A percentile compares a stretch with the other conserved stretches of the same genome.
Conservation (phyloP, 2,888 invertebrate species). For the Orgyia antiqua region DNA sequence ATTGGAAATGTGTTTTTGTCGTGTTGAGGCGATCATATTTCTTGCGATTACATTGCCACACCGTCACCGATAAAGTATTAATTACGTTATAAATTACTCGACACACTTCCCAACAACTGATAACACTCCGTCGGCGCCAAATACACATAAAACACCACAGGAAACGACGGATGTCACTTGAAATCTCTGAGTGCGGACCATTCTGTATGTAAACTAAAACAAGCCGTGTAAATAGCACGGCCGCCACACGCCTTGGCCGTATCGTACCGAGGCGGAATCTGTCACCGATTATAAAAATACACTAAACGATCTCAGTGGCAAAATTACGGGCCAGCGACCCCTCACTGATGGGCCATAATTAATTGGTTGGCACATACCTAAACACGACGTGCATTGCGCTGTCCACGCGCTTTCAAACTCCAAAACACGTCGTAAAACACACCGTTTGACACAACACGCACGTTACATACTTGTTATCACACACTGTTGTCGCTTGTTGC, state of each 20-base stretch:
- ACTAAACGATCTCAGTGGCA: constrained; percentile 47
- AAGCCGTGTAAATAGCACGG: constrained; percentile 31
- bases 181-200: constrained; percentile 28
- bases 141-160: constrained; percentile 45
- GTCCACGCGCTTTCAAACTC: constrained; percentile 59
- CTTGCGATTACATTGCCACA: constrained; percentile 33
- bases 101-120: constrained; percentile 63
- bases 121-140: constrained; percentile 55
- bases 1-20: too few species aligned
- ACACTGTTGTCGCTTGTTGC: constrained; percentile 70
- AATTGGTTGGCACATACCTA: constrained; percentile 72
- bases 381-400: constrained; percentile 69
- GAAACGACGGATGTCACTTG: constrained; percentile 43
- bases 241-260: constrained; percentile 26
- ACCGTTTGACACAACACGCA: constrained; percentile 67
- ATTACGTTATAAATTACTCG: constrained; percentile 72
- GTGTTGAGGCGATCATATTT: constrained; percentile 37
- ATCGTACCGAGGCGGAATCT: constrained; percentile 33
- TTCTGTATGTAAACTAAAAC: constrained; percentile 33
- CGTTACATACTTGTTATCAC: constrained; percentile 72
- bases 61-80: constrained; percentile 63
- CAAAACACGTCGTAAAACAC: constrained; percentile 66
- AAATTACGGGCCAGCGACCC: constrained; percentile 65
- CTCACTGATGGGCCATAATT: constrained; percentile 70
- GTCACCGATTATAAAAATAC: constrained; percentile 56